Evolutionary conservation across 1,140 invertebrate species (phyloP), one percentile per base, ranked within the genome.

Genomic region (Apocrypta bakeri): DNA sequence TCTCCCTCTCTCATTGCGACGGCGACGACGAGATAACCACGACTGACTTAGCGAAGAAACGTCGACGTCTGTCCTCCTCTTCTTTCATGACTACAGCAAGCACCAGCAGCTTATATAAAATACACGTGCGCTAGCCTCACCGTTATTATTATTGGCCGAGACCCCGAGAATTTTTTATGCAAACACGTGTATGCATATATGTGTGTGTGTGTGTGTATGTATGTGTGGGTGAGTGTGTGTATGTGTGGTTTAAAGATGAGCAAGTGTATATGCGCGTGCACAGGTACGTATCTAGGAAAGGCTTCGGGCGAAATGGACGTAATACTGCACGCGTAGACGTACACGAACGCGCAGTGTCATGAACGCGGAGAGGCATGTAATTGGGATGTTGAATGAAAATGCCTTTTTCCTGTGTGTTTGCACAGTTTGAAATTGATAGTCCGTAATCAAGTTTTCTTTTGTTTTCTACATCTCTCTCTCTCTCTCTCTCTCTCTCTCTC

Each of bases 81-180:
- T 2, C 78, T 80, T 27, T 42, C 66, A 56, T 27, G 27, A 63
- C 63, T 25, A 21, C 27, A 48, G 42, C 42, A 48, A 17, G 48
- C 48, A 56, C 14, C 48, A 56, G 48, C 48, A 56, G 17, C 21
- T 56, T n/a, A 6, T 56, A 17, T 69, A 33, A 40, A 24, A 80
- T 56, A 71, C 37, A 56, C 42, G 42, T 66, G 78, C 40, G 68
- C 48, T 21, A 29, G 25, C 1, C 64, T 66, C 27, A 63, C 71
- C 56, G 61, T 74, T 81, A 80, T 63, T 79, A 71, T 79, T 79
- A 71, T 79, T 66, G 33, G 1, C 33, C 61, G 64, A 69, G 63
- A 69, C 24, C 29, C 40, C 40, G 40, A 21, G 2, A 56, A 17
- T 56, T 21, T 56, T 17, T 56, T 17, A 17, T 21, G 3, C 21